These are phyloP conservation scores for Kryptolebias ocellatus DNA, from an alignment of 2,797 vertebrate genomes.

Conservation along the genomic window DNA sequence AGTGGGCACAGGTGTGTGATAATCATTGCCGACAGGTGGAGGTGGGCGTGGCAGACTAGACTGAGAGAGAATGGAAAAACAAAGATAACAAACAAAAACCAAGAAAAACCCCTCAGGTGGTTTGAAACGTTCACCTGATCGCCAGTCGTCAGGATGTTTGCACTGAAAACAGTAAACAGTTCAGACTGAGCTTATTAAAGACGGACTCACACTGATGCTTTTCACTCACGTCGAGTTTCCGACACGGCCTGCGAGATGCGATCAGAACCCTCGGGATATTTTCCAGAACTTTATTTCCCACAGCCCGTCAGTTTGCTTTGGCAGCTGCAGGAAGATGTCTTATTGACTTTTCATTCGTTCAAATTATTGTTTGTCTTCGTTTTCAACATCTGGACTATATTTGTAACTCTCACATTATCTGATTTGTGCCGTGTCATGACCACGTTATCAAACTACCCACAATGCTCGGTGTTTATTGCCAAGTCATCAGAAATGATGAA, in stretches of 20 bases:
- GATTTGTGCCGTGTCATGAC: neutral
- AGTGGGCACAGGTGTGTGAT: too few relatives aligned
- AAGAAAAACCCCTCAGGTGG: neutral
- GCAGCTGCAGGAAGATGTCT: slow-evolving; percentile 32
- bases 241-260: neutral
- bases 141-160: neutral
- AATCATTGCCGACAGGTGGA: too few relatives aligned
- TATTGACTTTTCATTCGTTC: slow-evolving; percentile 58
- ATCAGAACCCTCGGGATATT: slow-evolving; percentile 21
- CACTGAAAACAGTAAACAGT: slow-evolving; percentile 2
- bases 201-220: neutral
- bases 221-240: neutral
- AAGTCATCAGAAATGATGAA: too few relatives aligned
- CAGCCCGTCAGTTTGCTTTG: slow-evolving; percentile 60
- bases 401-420: neutral
- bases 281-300: slow-evolving; percentile 62
- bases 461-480: too few relatives aligned
- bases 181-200: neutral
- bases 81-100: too few relatives aligned
- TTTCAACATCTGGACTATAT: slow-evolving; percentile 5
- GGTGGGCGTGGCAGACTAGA: too few relatives aligned
- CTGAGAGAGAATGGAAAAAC: too few relatives aligned
- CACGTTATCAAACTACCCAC: too few relatives aligned
- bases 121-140: neutral
- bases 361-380: slow-evolving; percentile 6